A percentile compares a stretch with the other conserved stretches of the same genome.
Evolutionary conservation across 2,113 vertebrate genomes (phyloP).

Genomic region (Collichthys lucidus): DNA sequence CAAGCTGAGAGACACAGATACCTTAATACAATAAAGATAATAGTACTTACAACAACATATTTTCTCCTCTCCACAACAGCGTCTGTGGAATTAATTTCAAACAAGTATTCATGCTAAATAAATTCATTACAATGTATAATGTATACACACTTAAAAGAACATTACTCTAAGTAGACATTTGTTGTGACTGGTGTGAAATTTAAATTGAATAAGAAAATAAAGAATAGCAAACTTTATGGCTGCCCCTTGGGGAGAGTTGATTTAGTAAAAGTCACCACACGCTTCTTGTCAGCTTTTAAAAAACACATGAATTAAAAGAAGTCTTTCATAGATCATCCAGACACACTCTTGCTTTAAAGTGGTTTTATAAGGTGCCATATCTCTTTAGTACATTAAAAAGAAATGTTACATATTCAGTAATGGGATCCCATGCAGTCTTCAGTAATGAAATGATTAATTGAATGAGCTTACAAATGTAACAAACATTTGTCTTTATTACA

Average conservation of each 20-base stretch:
- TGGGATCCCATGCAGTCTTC: constrained; percentile 50
- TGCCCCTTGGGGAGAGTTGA: constrained; percentile 57
- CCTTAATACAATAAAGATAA: constrained; percentile 46
- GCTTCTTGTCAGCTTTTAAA: constrained; percentile 66
- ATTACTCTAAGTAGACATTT: constrained; percentile 69
- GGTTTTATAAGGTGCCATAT: constrained; percentile 51
- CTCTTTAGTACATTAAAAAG: constrained; percentile 61
- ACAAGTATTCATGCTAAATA: constrained; percentile 61
- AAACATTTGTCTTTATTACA: constrained; percentile 71
- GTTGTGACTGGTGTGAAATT: constrained; percentile 74
- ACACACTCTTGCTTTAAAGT: constrained; percentile 55
- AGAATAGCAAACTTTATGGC: constrained; percentile 57
- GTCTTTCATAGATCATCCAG: constrained; percentile 60
- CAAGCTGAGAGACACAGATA: constrained; percentile 23
- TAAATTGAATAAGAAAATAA: constrained; percentile 69
- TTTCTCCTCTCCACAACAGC: constrained; percentile 31
- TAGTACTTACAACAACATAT: constrained; percentile 17
- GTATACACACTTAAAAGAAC: constrained; percentile 69
- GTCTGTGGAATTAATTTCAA: constrained; percentile 58
- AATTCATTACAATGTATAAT: constrained; percentile 70
- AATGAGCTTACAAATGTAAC: constrained; percentile 59
- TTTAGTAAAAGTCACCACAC: constrained; percentile 67
- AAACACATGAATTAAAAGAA: constrained; percentile 68
- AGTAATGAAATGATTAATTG: constrained; percentile 65
- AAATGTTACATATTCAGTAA: constrained; percentile 57